Base-by-base conservation (phyloP, 53 echinoderm and acorn worm genomes). In the Mesocentrotus franciscanus region DNA sequence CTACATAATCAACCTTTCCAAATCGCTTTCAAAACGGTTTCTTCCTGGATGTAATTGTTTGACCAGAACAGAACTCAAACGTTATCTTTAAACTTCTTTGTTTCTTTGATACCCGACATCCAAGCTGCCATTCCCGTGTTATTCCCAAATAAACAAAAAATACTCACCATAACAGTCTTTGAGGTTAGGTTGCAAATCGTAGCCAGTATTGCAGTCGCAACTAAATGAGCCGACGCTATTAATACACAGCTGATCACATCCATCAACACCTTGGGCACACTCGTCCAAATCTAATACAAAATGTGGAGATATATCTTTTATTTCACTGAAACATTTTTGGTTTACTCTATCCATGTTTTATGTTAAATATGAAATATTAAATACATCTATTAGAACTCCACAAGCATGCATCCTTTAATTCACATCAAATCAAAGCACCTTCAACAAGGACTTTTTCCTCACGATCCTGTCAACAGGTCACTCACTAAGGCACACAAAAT, bases 191-290 rank as follows among this genome's bases (percentile, higher is more conserved):
- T 68, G n/a, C 20, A 94, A 62, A 13, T 87, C 87, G 71, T 93
- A 96, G 33, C 96, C 96, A 72, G 24, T 1, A 24, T 57, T 10
- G 59, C 96, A 96, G 34, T 29, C 30, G 33, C 96, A 96, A 29
- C 9, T 29, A 59, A 70, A 96, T 64, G 93, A 96, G 72, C 96
- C 96, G 0, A 74, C 74, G 66, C 89, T 96, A 56, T 96, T 93
- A 27, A 27, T 24, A 60, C 96, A 96, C 64, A 92, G 58, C 66
- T 96, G 96, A 18, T 49, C 83, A 61, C 96, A 93, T 1, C 61
- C 85, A 55, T 96, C 93, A 72, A 42, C 61, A 72, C 34, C 10
- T 20, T 61, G 39, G n/a, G 59, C 14, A 90, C 94, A 93, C 75
- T 93, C 95, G 35, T 95, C 66, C 26, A 93, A 35, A 74, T 90